Conservation (phyloP, 1,140 invertebrate species). For the Aphelinus certus region DNA sequence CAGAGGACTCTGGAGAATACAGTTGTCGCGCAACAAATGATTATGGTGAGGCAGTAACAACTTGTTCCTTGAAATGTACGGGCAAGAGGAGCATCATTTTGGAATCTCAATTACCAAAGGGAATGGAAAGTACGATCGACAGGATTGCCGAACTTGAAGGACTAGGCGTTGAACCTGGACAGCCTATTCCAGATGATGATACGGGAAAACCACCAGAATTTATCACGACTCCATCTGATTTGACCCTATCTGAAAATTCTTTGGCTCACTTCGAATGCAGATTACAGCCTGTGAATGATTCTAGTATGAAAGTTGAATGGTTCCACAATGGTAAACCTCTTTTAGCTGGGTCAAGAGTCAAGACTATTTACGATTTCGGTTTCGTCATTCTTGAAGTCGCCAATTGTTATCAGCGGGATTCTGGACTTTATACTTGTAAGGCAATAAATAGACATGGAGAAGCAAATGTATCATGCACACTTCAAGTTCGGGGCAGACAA, state of each 20-base stretch:
- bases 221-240: conserved; percentile 85
- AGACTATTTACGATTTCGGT: conserved; percentile 93
- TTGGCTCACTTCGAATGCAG: conserved; percentile 93
- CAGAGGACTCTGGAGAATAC: conserved; percentile 94
- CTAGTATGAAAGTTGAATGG: conserved; percentile 94
- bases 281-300: conserved; percentile 89
- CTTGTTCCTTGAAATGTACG: conserved; percentile 88
- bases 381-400: conserved; percentile 92
- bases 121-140: conserved; percentile 92
- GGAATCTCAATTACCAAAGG: conserved; percentile 90
- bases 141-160: conserved; percentile 94
- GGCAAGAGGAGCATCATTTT: conserved; percentile 91
- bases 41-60: conserved; percentile 93
- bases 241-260: conserved; percentile 87
- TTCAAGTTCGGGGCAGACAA: conserved; percentile 85
- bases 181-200: conserved; percentile 78
- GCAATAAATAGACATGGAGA: conserved; percentile 91
- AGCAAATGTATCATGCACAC: conserved; percentile 84
- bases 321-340: conserved; percentile 94
- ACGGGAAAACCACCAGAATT: conserved; percentile 92
- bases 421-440: conserved; percentile 90
- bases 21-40: conserved; percentile 89
- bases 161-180: conserved; percentile 73
- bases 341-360: conserved; percentile 85
- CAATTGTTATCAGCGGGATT: conserved; percentile 87